Percentiles rank a stretch among this genome's conserved stretches.
phyloP scores from a whole-genome alignment of 2,888 invertebrate genomes.

The Nomada ferruginata region DNA sequence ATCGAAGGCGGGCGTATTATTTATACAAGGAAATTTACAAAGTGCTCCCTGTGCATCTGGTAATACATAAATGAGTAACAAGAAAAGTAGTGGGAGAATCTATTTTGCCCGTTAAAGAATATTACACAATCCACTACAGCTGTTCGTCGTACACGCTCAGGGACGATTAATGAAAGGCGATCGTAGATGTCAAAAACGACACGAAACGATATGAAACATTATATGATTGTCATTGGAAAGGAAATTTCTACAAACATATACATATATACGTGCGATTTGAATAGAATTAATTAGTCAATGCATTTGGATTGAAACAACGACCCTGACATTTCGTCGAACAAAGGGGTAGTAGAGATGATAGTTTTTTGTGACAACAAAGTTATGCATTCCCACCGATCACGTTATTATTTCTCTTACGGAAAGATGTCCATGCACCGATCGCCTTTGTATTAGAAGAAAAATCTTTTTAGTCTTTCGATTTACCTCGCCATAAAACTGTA shows the following conservation, averaged over 20 bases:
- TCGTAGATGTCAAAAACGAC: constrained; percentile 49
- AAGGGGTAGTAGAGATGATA: constrained; percentile 49
- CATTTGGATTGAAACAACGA: constrained; percentile 30
- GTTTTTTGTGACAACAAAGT: constrained; percentile 39
- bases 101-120: constrained; percentile 76
- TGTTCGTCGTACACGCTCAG: constrained; percentile 71
- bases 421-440: constrained; percentile 25
- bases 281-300: constrained; percentile 7
- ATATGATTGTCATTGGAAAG: not conserved
- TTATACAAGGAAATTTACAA: constrained; percentile 33
- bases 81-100: constrained; percentile 65
- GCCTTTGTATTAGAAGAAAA: constrained; percentile 17
- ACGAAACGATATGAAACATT: not conserved
- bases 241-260: not conserved
- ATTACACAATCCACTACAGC: constrained; percentile 77
- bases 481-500: constrained; percentile 77
- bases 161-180: constrained; percentile 48
- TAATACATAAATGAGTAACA: constrained; percentile 64
- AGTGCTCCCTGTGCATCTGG: constrained; percentile 59
- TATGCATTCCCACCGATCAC: constrained; percentile 1
- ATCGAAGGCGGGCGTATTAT: not conserved
- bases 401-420: constrained; percentile 9
- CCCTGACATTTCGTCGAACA: constrained; percentile 57
- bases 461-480: constrained; percentile 21
- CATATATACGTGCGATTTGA: not conserved